Evolutionary conservation across 1,140 invertebrate genomes (phyloP), one percentile per base, ranked within the genome.

Genomic region (Atta texana): DNA sequence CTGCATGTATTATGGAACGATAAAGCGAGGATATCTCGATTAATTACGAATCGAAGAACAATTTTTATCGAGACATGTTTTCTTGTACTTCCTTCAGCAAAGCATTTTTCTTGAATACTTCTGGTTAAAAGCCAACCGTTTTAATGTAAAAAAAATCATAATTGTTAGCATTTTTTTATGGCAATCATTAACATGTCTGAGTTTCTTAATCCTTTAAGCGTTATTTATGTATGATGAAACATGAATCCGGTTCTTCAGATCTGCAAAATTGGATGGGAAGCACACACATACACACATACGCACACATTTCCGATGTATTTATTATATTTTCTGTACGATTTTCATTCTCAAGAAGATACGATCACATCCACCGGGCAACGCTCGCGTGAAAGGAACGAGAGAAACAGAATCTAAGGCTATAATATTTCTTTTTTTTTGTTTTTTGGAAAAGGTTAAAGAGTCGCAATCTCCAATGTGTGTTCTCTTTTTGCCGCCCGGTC

Each of bases 371-470:
- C 49, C 88, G 85, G 68, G 66, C 61, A 24, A 78, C 18, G 44
- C 31, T 87, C 72, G 64, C 88, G 31, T 63, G 66, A 87, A 90
- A 90, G 66, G 31, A 80, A 87, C 77, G 68, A 87, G 78, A 90
- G 88, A 89, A 89, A 89, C 72, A 51, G 80, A 87, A 80, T 87
- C 80, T 87, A 80, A 80, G 61, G 64, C 72, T 89, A 81, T 24
- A 44, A 78, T 31, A 64, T 77, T 34, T 64, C 39, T 66, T 51
- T 82, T 21, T 61, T 55, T 71, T 68, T 89, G 55, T 89, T 61
- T 57, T 64, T 66, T 88, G 74, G 69, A 89, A 90, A 90, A 81
- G 74, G 10, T 89, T 71, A 78, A 89, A 90, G 72, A 77, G n/a
- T 51, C 44, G 66, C 72, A 63, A 75, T 39, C 68, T 34, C 10